Conservation (phyloP, 1,140 invertebrate genomes). For the Penaeus japonicus region DNA sequence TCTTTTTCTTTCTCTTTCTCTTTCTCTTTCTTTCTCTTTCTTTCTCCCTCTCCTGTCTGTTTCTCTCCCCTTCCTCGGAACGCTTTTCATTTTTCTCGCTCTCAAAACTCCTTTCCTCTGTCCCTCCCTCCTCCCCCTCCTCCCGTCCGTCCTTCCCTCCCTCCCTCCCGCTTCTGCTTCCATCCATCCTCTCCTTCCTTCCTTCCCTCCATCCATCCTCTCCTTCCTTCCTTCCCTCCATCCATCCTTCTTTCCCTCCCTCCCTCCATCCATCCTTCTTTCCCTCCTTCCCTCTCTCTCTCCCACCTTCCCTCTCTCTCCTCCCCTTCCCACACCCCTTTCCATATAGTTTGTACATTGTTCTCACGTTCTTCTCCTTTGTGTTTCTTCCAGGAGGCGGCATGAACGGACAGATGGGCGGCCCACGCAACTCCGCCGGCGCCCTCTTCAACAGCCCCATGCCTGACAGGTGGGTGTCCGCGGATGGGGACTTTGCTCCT, state of each 20-base stretch:
- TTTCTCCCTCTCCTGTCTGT: background rate
- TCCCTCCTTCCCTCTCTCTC: background rate
- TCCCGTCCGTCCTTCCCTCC: background rate
- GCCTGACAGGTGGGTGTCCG: constrained; percentile 43
- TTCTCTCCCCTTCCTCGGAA: background rate
- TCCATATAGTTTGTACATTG: too few species aligned
- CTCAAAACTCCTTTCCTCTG: background rate
- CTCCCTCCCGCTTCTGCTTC: background rate
- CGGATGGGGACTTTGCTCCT: background rate
- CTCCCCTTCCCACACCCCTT: background rate
- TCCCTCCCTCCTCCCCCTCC: background rate
- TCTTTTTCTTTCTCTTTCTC: background rate
- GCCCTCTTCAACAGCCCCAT: constrained; percentile 57
- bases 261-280: too few species aligned
- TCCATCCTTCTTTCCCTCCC: background rate
- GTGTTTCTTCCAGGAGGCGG: constrained; percentile 53
- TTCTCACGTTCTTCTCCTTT: background rate
- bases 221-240: background rate
- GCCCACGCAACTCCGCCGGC: constrained; percentile 51
- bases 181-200: background rate
- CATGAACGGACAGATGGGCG: constrained; percentile 58
- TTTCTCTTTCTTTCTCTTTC: background rate
- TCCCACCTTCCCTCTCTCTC: background rate
- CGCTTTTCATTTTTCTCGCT: too few species aligned
- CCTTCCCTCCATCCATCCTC: background rate